phyloP scores from a whole-genome alignment of 2,113 vertebrate genomes.

The Takifugu bimaculatus region DNA sequence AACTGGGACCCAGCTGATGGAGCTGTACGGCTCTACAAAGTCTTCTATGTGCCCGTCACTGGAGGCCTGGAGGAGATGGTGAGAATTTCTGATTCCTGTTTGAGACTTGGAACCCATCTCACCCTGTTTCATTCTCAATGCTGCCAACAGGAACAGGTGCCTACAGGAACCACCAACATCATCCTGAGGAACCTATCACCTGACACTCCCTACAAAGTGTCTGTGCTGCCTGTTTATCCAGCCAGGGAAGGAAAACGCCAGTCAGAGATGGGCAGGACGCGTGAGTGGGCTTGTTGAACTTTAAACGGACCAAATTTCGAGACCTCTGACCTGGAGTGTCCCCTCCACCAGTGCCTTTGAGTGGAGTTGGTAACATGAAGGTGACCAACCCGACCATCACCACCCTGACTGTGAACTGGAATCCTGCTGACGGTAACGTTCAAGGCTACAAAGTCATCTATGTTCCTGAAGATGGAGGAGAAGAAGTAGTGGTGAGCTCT shows the following conservation, averaged over 20 bases:
- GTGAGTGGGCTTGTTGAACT: constrained; percentile 63
- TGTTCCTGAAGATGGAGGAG: constrained; percentile 75
- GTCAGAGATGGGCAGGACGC: constrained; percentile 88
- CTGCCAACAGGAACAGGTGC: constrained; percentile 81
- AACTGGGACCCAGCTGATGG: constrained; percentile 94
- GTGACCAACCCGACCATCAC: constrained; percentile 90
- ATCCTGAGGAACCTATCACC: constrained; percentile 88
- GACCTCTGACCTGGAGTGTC: no score
- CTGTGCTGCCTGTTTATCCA: constrained; percentile 82
- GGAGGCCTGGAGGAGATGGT: constrained; percentile 88
- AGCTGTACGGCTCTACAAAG: constrained; percentile 90
- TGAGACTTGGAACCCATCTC: not conserved
- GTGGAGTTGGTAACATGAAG: constrained; percentile 75
- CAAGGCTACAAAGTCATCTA: constrained; percentile 93
- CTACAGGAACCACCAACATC: constrained; percentile 81
- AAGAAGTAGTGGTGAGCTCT: constrained; percentile 81
- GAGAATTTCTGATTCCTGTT: constrained; percentile 12
- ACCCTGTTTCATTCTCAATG: not conserved
- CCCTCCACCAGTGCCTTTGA: constrained; percentile 63
- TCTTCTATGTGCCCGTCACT: constrained; percentile 80
- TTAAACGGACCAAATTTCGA: no score
- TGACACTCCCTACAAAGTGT: constrained; percentile 85
- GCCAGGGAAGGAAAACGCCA: constrained; percentile 87
- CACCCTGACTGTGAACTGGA: constrained; percentile 85
- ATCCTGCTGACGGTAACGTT: constrained; percentile 88